Conservation (phyloP, 2,113 vertebrate genomes). For the Gymnogyps californianus region DNA sequence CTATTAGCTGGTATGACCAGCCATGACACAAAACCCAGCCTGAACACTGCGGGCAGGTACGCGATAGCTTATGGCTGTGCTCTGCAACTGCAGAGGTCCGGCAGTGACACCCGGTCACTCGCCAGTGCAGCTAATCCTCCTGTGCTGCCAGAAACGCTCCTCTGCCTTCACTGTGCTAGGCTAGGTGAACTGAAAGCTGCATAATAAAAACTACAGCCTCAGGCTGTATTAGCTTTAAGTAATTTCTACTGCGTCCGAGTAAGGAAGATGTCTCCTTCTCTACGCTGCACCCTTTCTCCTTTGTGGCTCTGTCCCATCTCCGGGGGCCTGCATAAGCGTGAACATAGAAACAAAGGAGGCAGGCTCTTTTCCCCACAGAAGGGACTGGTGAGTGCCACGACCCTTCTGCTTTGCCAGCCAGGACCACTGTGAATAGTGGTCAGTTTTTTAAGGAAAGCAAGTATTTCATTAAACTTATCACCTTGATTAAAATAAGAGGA, state of each 20-base stretch:
- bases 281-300: neutral
- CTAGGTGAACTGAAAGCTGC: neutral
- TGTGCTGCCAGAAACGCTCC: neutral
- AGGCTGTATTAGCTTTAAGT: neutral
- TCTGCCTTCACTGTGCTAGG: neutral
- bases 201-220: neutral
- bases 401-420: neutral
- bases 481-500: neutral
- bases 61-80: neutral
- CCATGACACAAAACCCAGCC: neutral
- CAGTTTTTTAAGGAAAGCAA: neutral
- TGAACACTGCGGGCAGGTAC: accelerated
- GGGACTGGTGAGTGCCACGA: neutral
- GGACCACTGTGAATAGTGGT: neutral
- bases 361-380: neutral
- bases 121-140: neutral
- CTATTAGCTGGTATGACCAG: neutral
- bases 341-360: neutral
- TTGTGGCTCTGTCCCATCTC: too few relatives aligned
- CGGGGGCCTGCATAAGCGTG: neutral
- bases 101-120: neutral
- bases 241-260: neutral
- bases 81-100: neutral
- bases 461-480: neutral
- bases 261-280: neutral